Base-by-base conservation (phyloP, 2,888 invertebrate genomes). In the Saturnia pavonia region DNA sequence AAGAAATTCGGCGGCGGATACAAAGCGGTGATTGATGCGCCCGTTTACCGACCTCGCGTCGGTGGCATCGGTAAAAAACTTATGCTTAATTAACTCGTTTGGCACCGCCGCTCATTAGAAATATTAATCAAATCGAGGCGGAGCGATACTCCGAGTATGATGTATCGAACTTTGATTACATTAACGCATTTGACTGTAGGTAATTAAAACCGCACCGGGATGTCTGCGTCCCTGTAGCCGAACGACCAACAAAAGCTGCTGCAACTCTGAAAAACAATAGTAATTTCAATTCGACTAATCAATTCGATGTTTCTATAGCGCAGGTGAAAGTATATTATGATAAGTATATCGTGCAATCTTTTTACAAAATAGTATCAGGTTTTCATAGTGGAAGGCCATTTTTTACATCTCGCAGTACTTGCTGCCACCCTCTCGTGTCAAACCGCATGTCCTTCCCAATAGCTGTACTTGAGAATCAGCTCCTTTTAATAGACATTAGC, bases 141-240 rank as follows among this genome's bases (percentile, higher is more conserved):
- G 90, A 82, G 89, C 89, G 90, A 92, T 92, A 91, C 91, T 82
- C 85, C 88, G 85, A 88, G 89, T 89, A 90, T 92, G 94, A 93
- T 93, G 92, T 91, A 92, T 92, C 88, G 92, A 91, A 86, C 90
- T 93, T 93, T 94, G 92, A 94, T 94, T 93, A 92, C 91, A 92
- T 92, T 94, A 94, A 91, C 91, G 88, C 88, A 85, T 86, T 87
- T 85, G 85, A 82, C 83, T 81, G 82, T 79, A 83, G 84, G 87
- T 93, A 93, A 94, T 94, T 93, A 93, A 93, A 89, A 91, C 87
- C 88, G 84, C 90, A 88, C 88, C 89, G 88, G 87, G 89, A 85
- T 85, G 87, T 87, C 91, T 88, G 78, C 75, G 74, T 72, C 73
- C 69, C 73, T 68, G 71, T 11, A 67, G 72, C 60, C 78, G 77